Conservation (phyloP, 2,797 vertebrate genomes). For the Eupleurogrammus muticus region DNA sequence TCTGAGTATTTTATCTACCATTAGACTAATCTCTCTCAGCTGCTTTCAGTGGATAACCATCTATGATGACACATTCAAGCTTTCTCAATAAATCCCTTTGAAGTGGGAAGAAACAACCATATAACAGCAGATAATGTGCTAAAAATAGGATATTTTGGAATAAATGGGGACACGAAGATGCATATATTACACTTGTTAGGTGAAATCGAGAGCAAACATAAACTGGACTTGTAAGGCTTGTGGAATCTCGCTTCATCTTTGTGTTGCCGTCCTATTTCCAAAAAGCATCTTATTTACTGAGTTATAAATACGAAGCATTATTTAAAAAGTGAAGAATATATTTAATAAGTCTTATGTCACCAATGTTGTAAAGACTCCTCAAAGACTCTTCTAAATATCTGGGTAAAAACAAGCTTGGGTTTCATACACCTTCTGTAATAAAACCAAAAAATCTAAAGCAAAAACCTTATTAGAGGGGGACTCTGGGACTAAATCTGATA, state of each 20-base stretch:
- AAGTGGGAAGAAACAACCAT: constrained; percentile 24
- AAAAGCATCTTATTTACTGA: too few relatives aligned
- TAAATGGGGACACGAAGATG: constrained; percentile 2
- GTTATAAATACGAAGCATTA: too few relatives aligned
- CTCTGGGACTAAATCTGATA: too few relatives aligned
- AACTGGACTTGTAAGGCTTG: not conserved
- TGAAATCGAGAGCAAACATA: not conserved
- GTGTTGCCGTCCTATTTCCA: too few relatives aligned
- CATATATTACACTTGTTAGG: not conserved
- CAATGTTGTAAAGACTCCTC: too few relatives aligned
- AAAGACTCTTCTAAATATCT: too few relatives aligned
- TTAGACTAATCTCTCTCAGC: constrained; percentile 5
- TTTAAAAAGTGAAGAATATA: too few relatives aligned
- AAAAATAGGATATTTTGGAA: constrained; percentile 10
- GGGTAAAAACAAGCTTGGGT: too few relatives aligned
- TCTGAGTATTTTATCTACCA: constrained; percentile 10
- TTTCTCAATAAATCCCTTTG: constrained; percentile 35
- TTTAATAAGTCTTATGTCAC: too few relatives aligned
- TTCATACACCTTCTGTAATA: too few relatives aligned
- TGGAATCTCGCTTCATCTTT: not conserved
- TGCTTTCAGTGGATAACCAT: not conserved
- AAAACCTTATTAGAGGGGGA: too few relatives aligned
- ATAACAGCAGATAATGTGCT: constrained; percentile 6
- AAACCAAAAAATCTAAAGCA: too few relatives aligned
- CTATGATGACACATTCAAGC: constrained; percentile 16